A percentile compares a stretch with the other conserved stretches of the same genome.
Conservation (phyloP, 2,888 invertebrate genomes). For the Apamea sordens region DNA sequence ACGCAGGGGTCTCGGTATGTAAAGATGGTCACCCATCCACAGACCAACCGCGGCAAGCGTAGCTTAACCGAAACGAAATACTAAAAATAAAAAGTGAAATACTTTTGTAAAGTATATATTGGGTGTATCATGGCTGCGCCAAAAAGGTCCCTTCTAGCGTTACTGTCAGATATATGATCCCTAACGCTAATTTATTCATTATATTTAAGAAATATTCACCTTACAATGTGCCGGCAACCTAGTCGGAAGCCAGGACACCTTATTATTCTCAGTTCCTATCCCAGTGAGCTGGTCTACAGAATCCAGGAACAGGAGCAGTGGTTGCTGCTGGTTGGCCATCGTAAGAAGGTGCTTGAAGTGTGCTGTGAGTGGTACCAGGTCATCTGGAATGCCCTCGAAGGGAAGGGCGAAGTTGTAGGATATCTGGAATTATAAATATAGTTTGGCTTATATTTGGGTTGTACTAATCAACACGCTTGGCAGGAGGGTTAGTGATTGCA, state of each 20-base stretch:
- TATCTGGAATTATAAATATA: conserved; percentile 89
- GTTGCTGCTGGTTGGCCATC: conserved; percentile 95
- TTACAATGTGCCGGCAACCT: conserved; percentile 97
- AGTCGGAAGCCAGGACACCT: conserved; percentile 98
- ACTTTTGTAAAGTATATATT: background rate
- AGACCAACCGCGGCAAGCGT: too few species aligned
- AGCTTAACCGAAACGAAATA: too few species aligned
- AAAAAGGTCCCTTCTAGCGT: background rate
- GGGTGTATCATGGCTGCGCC: background rate
- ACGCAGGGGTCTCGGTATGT: too few species aligned
- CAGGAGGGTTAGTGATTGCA: too few species aligned
- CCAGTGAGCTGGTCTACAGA: conserved; percentile 99
- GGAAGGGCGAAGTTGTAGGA: conserved; percentile 97
- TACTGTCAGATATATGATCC: background rate
- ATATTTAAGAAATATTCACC: conserved; percentile 83
- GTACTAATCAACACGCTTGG: too few species aligned
- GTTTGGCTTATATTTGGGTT: too few species aligned
- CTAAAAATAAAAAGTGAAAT: background rate
- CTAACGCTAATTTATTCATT: background rate
- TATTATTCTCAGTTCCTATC: conserved; percentile 96
- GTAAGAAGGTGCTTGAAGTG: conserved; percentile 98
- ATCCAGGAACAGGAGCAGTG: conserved; percentile 97
- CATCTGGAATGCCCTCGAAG: conserved; percentile 98
- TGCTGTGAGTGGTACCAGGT: conserved; percentile 98
- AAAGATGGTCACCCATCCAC: too few species aligned